Conservation (phyloP, 2,113 vertebrate genomes). For the Tachysurus vachellii region DNA sequence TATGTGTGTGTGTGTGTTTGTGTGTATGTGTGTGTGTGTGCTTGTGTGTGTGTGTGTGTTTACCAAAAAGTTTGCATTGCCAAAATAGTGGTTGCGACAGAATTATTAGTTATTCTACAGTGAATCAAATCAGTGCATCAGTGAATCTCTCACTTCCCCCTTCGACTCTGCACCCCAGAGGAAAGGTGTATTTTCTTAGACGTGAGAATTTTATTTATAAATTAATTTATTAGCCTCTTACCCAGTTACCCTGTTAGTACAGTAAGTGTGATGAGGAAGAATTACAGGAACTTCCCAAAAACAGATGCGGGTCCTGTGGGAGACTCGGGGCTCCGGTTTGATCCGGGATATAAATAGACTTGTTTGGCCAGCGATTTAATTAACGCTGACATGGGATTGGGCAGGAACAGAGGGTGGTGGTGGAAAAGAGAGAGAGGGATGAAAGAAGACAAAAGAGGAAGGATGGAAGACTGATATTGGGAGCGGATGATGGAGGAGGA, state of each 20-base stretch:
- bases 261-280: neutral
- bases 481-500: neutral
- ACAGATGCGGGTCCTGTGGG: constrained; percentile 14
- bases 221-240: too few relatives aligned
- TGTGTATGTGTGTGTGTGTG: constrained; percentile 5
- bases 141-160: neutral
- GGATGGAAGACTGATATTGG: neutral
- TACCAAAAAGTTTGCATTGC: constrained; percentile 35
- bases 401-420: neutral
- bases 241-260: neutral
- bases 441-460: constrained; percentile 9
- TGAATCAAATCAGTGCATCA: neutral
- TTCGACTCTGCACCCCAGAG: neutral
- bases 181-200: constrained; percentile 3
- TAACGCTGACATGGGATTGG: constrained; percentile 36
- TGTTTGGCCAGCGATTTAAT: constrained; percentile 47
- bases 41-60: too few relatives aligned
- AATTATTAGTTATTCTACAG: constrained; percentile 1
- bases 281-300: neutral
- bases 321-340: constrained; percentile 22
- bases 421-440: constrained; percentile 13
- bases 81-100: constrained; percentile 1
- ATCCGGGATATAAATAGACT: constrained; percentile 50
- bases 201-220: too few relatives aligned
- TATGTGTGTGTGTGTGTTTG: too few relatives aligned